Conservation (phyloP, 2,888 invertebrate species). For the Chrysolina haemoptera region DNA sequence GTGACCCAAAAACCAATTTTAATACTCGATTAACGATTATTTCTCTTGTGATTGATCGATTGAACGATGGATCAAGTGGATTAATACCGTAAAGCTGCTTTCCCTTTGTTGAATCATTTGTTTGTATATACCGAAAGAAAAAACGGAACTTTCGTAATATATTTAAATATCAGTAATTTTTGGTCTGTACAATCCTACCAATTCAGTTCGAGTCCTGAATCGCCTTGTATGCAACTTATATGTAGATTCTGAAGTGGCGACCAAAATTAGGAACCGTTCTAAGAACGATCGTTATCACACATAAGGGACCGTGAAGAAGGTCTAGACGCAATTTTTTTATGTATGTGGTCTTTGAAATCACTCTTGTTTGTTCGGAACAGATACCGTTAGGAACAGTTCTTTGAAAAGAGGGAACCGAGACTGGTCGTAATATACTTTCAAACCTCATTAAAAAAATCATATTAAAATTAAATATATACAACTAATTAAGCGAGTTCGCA, state of each 20-base stretch:
- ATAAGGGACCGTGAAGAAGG: conserved; percentile 34
- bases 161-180: too few species aligned
- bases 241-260: neutral
- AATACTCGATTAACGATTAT: neutral
- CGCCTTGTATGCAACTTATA: neutral
- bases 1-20: neutral
- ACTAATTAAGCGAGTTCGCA: conserved; percentile 60
- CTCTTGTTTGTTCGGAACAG: conserved; percentile 9
- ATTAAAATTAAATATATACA: conserved; percentile 48
- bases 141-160: too few species aligned
- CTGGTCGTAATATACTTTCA: conserved; percentile 22
- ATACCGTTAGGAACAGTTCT: conserved; percentile 27
- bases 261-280: conserved; percentile 21
- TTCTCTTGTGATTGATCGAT: neutral
- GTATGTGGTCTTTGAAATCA: conserved; percentile 33
- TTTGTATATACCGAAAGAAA: too few species aligned
- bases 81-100: neutral
- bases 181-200: too few species aligned
- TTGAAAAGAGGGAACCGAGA: conserved; percentile 22
- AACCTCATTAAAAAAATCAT: conserved; percentile 45
- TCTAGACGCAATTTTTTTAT: conserved; percentile 38
- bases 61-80: neutral
- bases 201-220: too few species aligned
- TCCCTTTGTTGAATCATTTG: neutral
- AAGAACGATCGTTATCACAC: conserved; percentile 36